A percentile compares a stretch with the other conserved stretches of the same genome.
Evolutionary conservation across 1,140 invertebrate species (phyloP).

Genomic region (Pteromalus puparum): DNA sequence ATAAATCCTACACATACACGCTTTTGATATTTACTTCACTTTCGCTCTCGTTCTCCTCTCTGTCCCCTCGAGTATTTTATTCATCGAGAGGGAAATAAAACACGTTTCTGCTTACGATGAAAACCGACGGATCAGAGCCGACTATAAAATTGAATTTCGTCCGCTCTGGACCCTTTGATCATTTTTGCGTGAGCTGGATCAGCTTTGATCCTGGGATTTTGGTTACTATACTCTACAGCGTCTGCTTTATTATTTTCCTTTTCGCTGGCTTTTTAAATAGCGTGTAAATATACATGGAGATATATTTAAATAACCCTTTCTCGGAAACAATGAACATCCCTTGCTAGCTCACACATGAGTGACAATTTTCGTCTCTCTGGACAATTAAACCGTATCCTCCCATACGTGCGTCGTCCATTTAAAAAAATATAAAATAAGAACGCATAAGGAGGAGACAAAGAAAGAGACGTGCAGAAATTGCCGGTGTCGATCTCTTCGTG

Average conservation of each 20-base stretch:
- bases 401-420: neutral
- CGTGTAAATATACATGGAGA: neutral
- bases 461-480: slow-evolving; percentile 22
- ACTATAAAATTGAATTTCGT: slow-evolving; percentile 15
- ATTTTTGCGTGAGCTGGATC: neutral
- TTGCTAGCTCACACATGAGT: neutral
- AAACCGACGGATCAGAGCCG: neutral
- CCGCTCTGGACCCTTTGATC: slow-evolving; percentile 10
- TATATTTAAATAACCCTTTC: neutral
- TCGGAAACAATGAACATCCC: slow-evolving; percentile 8
- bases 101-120: neutral
- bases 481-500: slow-evolving; percentile 23
- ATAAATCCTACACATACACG: neutral
- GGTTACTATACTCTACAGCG: neutral
- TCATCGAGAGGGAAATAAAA: slow-evolving; percentile 9
- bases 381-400: slow-evolving; percentile 7
- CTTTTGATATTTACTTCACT: neutral
- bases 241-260: neutral
- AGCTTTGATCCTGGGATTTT: neutral
- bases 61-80: neutral
- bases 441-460: neutral
- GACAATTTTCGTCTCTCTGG: slow-evolving; percentile 23
- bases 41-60: neutral
- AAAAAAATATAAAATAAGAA: neutral
- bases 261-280: neutral